Evolutionary conservation across 64 coral and sea anemone genomes (phyloP).

Genomic region (Porites australiensis): DNA sequence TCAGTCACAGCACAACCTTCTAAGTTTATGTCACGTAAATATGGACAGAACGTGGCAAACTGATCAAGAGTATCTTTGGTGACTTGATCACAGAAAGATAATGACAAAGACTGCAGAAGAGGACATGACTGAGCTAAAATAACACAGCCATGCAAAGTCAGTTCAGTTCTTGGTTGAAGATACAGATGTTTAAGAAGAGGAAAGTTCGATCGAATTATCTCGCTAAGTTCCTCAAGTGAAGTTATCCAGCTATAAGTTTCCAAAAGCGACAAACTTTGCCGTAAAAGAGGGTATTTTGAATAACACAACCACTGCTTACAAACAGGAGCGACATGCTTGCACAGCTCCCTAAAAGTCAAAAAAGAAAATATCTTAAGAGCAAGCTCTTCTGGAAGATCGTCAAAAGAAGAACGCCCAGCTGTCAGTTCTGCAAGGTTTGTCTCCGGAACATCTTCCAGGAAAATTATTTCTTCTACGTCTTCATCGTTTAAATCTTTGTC

Average conservation of each 20-base stretch:
- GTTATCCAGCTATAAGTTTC: constrained; percentile 34
- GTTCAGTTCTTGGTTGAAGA: constrained; percentile 58
- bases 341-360: constrained; percentile 76
- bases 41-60: constrained; percentile 73
- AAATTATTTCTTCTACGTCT: constrained; percentile 54
- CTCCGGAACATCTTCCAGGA: constrained; percentile 22
- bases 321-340: constrained; percentile 55
- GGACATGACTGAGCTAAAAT: constrained; percentile 72
- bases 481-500: constrained; percentile 9
- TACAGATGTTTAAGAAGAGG: constrained; percentile 83
- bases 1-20: constrained; percentile 89
- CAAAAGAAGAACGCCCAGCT: constrained; percentile 41
- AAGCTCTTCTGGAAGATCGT: constrained; percentile 85
- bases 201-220: constrained; percentile 58
- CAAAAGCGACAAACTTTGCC: constrained; percentile 68
- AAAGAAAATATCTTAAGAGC: constrained; percentile 84
- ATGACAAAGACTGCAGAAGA: constrained; percentile 59
- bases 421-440: background rate
- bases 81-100: constrained; percentile 84
- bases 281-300: constrained; percentile 76
- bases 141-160: constrained; percentile 37
- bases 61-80: constrained; percentile 54
- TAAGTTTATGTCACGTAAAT: constrained; percentile 74
- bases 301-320: constrained; percentile 79
- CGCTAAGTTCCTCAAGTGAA: constrained; percentile 23